A percentile compares a stretch with the other conserved stretches of the same genome.
phyloP scores from a whole-genome alignment of 2,888 invertebrate species.

The Thyatira batis region DNA sequence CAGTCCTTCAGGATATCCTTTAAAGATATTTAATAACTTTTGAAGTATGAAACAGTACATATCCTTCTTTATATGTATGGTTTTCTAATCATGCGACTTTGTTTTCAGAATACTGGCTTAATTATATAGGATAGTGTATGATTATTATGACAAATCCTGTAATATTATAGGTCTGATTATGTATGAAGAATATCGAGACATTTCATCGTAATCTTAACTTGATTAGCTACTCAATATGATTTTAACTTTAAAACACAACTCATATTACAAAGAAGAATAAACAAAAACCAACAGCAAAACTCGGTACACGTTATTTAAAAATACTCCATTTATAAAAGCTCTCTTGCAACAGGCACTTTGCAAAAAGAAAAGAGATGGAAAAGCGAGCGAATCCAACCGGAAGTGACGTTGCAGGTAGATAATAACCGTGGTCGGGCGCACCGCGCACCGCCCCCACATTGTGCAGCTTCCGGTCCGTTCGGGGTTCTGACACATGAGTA shows the following conservation, averaged over 20 bases:
- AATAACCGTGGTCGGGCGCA: conserved; percentile 57
- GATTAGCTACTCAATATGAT: too few species aligned
- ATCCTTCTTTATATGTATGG: too few species aligned
- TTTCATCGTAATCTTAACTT: too few species aligned
- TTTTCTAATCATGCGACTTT: too few species aligned
- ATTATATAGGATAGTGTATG: too few species aligned
- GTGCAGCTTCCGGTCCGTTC: conserved; percentile 71
- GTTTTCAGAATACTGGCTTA: too few species aligned
- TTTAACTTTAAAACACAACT: too few species aligned
- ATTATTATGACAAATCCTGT: too few species aligned
- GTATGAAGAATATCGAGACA: too few species aligned
- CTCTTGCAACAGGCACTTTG: background rate
- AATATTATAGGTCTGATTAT: too few species aligned
- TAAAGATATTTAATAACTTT: background rate
- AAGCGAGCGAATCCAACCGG: conserved; percentile 49
- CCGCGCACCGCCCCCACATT: conserved; percentile 53
- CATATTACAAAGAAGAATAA: too few species aligned
- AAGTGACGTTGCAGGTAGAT: conserved; percentile 79
- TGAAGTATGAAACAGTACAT: background rate
- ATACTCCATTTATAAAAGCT: background rate
- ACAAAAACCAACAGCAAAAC: too few species aligned
- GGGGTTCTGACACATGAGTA: conserved; percentile 59
- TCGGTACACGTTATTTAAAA: background rate
- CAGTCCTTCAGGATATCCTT: background rate
- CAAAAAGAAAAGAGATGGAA: conserved; percentile 27